Evolutionary conservation across 1,140 invertebrate species (phyloP).

Genomic region (Drosophila aff.): DNA sequence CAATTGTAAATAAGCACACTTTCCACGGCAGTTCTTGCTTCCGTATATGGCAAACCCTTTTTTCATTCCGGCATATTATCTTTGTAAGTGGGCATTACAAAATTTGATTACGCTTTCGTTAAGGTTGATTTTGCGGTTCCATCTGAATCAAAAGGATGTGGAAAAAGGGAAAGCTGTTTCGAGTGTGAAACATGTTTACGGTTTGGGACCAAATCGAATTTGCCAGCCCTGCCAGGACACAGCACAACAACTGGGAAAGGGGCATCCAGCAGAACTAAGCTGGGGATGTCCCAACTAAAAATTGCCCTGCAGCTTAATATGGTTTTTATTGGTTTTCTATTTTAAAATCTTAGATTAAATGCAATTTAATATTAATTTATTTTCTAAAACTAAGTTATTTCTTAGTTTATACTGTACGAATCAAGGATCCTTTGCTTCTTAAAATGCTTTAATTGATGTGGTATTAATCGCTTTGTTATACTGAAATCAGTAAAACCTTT

Average conservation of each 20-base stretch:
- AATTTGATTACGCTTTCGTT: constrained; percentile 17
- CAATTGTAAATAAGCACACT: not conserved
- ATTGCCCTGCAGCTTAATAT: not conserved
- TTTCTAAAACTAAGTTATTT: no score
- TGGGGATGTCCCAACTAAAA: not conserved
- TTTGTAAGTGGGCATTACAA: not conserved
- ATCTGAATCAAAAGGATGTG: constrained; percentile 25
- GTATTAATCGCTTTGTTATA: no score
- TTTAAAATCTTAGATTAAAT: no score
- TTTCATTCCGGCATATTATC: not conserved
- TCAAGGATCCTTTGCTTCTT: no score
- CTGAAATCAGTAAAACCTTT: no score
- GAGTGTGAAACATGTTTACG: constrained; percentile 37
- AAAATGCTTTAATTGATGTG: no score
- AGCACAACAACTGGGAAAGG: not conserved
- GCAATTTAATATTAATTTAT: not conserved
- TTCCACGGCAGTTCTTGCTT: not conserved
- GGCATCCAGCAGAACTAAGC: no score
- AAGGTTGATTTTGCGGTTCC: constrained; percentile 35
- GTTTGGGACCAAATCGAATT: constrained; percentile 41
- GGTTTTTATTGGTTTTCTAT: no score
- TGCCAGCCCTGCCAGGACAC: constrained; percentile 11
- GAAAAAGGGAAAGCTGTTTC: constrained; percentile 7
- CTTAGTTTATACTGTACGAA: not conserved
- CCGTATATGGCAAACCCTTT: no score